Base-by-base conservation (phyloP, 2,113 vertebrate species). In the Chamaetylas fuelleborni region DNA sequence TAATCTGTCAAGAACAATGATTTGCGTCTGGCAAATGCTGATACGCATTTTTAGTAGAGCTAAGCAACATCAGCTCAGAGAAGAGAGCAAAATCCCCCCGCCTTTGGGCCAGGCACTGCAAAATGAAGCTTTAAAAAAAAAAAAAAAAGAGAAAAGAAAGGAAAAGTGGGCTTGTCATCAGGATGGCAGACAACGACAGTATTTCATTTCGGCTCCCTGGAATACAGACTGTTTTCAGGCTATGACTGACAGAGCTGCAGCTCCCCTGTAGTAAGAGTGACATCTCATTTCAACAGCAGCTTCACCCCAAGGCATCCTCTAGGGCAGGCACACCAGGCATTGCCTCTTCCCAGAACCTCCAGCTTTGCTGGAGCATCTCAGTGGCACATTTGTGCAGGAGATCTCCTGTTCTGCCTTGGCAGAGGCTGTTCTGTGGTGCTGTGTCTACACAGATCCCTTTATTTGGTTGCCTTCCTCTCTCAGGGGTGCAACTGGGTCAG, bases 1-100 rank as follows among this genome's bases (percentile, higher is more conserved):
- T 90, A 90, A 91, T 89, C 73, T 76, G 65, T 88, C 86, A 92
- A 77, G 78, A 81, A 91, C 91, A 91, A 80, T 91, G 54, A 87
- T 57, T 90, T 89, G 42, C 0, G 3, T 38, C 91, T 92, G 89
- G 78, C 47, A 69, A 87, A 87, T 23, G 19, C 78, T 77, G 87
- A 95, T 92, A 89, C 0, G 0, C 54, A 25, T 69, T 94, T 91
- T 92, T 81, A 87, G 85, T 23, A 38, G 77, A 90, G 85, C 79
- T 81, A 91, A 74, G 80, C 50, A 88, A 90, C 33, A 86, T 58
- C 77, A 81, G 77, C 80, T 89, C 58, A 65, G 72, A 23, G 51
- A 83, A 88, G 36, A 80, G 11, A 86, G 28, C 6, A 83, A 80
- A 88, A 86, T 58, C 25, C 50, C 22, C 36, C 15, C n/a, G 40